Conservation (phyloP, 2,888 invertebrate species). For the Ptycholaimellus sp. region DNA sequence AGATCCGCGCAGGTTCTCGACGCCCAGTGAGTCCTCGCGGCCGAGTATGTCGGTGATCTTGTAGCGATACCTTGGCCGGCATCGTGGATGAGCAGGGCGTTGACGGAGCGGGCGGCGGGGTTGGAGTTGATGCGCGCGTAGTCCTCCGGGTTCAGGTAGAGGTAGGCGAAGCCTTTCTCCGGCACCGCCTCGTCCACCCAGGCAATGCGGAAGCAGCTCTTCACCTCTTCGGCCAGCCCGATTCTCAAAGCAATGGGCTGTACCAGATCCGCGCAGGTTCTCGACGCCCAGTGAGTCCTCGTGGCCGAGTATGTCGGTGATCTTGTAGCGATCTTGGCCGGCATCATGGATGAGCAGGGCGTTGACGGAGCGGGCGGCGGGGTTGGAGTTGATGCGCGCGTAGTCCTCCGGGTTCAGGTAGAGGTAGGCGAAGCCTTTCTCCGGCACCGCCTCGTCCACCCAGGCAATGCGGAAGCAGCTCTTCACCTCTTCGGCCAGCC, state of each 20-base stretch:
- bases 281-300: conserved; percentile 78
- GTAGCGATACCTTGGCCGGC: too few relatives aligned
- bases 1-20: conserved; percentile 49
- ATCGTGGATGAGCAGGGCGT: too few relatives aligned
- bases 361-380: too few relatives aligned
- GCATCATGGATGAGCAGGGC: too few relatives aligned
- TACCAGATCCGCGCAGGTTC: conserved; percentile 39
- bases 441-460: conserved; percentile 66
- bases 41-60: conserved; percentile 81
- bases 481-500: too few relatives aligned
- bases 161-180: conserved; percentile 72
- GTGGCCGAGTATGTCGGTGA: conserved; percentile 71
- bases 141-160: conserved; percentile 73
- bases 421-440: conserved; percentile 74
- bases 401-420: conserved; percentile 79
- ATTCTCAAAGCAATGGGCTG: too few relatives aligned
- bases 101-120: too few relatives aligned
- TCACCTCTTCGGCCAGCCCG: too few relatives aligned
- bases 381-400: too few relatives aligned
- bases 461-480: too few relatives aligned
- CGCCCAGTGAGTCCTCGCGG: conserved; percentile 61
- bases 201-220: conserved; percentile 58
- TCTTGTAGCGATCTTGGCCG: conserved; percentile 45
- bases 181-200: conserved; percentile 71
- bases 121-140: conserved; percentile 31